phyloP scores from a whole-genome alignment of 35 echinoderm and acorn worm genomes.

The Ptychodera flava region DNA sequence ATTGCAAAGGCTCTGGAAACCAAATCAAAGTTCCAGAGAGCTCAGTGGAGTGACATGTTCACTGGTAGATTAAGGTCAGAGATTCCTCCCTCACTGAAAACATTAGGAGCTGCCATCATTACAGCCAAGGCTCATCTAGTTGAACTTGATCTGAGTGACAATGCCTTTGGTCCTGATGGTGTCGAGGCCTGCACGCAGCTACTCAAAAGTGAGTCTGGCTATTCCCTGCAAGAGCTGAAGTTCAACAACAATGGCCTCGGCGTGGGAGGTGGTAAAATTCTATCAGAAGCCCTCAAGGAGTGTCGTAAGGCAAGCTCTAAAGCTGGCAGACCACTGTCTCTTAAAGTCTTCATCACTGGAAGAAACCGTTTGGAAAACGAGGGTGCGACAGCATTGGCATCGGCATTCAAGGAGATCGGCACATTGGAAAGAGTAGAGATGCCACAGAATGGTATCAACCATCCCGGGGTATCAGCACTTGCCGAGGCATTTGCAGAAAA shows the following conservation, averaged over 20 bases:
- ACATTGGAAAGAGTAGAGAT: conserved; percentile 77
- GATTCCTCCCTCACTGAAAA: conserved; percentile 88
- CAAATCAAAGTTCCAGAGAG: conserved; percentile 84
- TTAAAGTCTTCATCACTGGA: conserved; percentile 77
- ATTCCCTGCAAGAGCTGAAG: conserved; percentile 77
- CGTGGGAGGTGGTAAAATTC: conserved; percentile 75
- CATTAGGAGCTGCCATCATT: conserved; percentile 87
- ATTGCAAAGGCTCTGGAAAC: conserved; percentile 69
- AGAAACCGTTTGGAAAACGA: conserved; percentile 93
- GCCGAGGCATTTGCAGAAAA: conserved; percentile 67
- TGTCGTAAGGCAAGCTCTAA: conserved; percentile 65
- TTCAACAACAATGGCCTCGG: conserved; percentile 98
- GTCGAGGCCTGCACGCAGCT: conserved; percentile 81
- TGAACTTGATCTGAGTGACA: conserved; percentile 87
- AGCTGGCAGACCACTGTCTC: conserved; percentile 62
- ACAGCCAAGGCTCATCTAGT: conserved; percentile 70
- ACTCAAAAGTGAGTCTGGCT: conserved; percentile 74
- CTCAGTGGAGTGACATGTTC: conserved; percentile 92
- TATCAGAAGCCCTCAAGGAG: conserved; percentile 75
- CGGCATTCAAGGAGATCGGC: conserved; percentile 80
- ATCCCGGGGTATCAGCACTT: conserved; percentile 86
- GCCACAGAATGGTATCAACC: conserved; percentile 98
- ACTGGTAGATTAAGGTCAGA: conserved; percentile 90
- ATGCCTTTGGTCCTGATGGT: conserved; percentile 97
- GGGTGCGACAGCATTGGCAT: conserved; percentile 77